Conservation (phyloP, 2,113 vertebrate genomes). For the Columbina picui region DNA sequence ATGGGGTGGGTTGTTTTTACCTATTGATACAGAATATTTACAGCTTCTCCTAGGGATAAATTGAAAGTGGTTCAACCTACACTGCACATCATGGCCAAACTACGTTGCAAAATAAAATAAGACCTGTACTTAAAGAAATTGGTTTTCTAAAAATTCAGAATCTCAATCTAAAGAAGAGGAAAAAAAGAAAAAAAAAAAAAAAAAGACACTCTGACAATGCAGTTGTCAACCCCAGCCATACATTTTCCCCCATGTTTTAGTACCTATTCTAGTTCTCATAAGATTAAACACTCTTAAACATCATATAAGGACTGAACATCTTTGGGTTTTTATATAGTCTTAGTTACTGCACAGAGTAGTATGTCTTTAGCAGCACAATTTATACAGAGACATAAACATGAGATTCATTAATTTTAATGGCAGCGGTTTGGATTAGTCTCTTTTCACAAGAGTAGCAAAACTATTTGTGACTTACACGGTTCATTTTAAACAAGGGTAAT, state of each 20-base stretch:
- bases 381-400: not conserved
- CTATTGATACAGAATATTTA: not conserved
- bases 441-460: not conserved
- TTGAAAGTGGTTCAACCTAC: not conserved
- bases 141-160: not conserved
- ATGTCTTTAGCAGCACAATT: not conserved
- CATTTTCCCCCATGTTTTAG: not conserved
- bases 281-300: not conserved
- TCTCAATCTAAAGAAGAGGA: not conserved
- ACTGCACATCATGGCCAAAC: not conserved
- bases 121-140: not conserved
- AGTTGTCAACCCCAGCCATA: not conserved
- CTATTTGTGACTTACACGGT: not conserved
- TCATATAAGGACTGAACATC: not conserved
- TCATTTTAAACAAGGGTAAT: not conserved
- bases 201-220: not conserved
- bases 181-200: not conserved
- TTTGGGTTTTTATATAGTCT: not conserved
- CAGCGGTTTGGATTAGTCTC: not conserved
- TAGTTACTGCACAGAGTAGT: not conserved
- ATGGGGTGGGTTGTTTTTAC: not conserved
- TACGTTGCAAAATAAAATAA: not conserved
- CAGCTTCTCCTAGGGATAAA: not conserved
- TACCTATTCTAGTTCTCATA: not conserved
- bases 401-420: not conserved